Conservation (phyloP, 2,113 vertebrate genomes). For the Opisthocomus hoazin region DNA sequence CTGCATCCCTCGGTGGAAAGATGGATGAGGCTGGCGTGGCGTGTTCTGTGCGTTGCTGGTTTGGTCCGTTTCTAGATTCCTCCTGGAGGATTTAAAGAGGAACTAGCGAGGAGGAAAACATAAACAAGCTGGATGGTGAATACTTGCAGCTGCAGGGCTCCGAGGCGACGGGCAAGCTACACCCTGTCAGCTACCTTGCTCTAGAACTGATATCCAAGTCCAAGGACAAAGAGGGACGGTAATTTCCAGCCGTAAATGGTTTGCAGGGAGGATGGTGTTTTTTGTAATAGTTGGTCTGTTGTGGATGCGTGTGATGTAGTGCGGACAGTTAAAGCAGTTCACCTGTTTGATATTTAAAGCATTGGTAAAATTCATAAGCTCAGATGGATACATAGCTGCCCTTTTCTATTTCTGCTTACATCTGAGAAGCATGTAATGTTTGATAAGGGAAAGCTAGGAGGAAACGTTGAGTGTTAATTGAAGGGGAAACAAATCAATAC, state of each 20-base stretch:
- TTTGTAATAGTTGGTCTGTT: neutral
- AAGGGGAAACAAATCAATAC: neutral
- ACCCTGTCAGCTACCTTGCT: neutral
- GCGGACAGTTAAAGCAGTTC: neutral
- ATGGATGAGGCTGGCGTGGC: neutral
- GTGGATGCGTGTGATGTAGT: neutral
- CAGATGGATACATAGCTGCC: neutral
- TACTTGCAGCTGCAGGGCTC: conserved; percentile 56
- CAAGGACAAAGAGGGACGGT: conserved; percentile 48
- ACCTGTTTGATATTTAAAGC: conserved; percentile 27
- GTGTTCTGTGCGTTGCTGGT: neutral
- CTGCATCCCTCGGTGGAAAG: neutral
- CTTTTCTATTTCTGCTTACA: neutral
- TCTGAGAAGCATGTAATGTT: neutral
- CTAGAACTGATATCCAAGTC: conserved; percentile 11
- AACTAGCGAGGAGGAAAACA: neutral
- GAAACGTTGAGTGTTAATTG: neutral
- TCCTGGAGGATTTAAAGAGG: conserved; percentile 9
- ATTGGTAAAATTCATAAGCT: neutral
- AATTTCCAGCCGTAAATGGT: neutral
- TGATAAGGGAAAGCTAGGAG: neutral
- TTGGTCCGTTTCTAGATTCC: neutral
- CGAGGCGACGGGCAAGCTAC: conserved; percentile 23
- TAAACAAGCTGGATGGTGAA: conserved; percentile 4
- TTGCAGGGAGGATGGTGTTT: neutral